Evolutionary conservation across 2,888 invertebrate species (phyloP).

Genomic region (Trachelus iudaicus): DNA sequence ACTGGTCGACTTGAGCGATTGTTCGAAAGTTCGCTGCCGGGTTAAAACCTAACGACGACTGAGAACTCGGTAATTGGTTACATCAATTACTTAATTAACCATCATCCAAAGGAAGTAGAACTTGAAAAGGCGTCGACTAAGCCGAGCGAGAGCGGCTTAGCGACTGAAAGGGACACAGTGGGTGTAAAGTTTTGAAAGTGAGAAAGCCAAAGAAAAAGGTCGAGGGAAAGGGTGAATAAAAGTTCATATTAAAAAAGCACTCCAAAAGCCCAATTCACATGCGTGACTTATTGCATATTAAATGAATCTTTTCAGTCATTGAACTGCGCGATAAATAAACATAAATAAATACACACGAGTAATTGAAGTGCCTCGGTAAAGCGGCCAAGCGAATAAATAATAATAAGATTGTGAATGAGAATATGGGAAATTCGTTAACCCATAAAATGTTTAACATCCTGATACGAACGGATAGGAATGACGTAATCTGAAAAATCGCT

Average conservation of each 20-base stretch:
- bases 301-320: not conserved
- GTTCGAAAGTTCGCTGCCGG: not conserved
- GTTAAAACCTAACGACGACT: not conserved
- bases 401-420: no score
- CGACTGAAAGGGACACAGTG: not conserved
- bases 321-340: not conserved
- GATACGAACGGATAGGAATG: not conserved
- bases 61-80: constrained; percentile 30
- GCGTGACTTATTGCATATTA: not conserved
- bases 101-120: not conserved
- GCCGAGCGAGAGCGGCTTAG: not conserved
- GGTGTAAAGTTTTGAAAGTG: not conserved
- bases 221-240: not conserved
- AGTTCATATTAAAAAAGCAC: not conserved
- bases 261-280: not conserved
- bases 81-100: constrained; percentile 26
- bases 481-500: not conserved
- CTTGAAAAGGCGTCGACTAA: not conserved
- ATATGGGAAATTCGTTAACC: not conserved
- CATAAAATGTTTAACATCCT: not conserved
- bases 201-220: not conserved
- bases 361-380: not conserved
- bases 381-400: not conserved
- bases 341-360: not conserved
- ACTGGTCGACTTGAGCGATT: not conserved